These are phyloP conservation scores for Megamerina dolium DNA, from an alignment of 2,888 invertebrate genomes.

Conservation along the genomic window DNA sequence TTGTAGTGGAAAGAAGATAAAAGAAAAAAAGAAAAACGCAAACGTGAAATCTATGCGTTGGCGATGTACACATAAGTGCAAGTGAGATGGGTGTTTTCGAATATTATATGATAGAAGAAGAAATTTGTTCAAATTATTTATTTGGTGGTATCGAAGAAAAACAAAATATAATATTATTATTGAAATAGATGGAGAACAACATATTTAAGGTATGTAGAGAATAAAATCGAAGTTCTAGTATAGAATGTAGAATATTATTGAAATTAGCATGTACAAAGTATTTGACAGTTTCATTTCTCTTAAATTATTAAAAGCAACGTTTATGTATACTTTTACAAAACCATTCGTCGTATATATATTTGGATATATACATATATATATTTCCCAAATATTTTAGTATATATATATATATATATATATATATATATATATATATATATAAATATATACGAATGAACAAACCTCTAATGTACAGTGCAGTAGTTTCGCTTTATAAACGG, in stretches of 20 bases:
- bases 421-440: slow-evolving; percentile 24
- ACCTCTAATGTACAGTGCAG: background rate
- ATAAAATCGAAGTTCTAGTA: background rate
- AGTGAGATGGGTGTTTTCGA: slow-evolving; percentile 26
- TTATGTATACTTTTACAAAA: too few relatives aligned
- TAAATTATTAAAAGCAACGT: too few relatives aligned
- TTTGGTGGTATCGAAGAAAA: background rate
- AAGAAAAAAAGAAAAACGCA: background rate
- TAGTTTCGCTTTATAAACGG: background rate
- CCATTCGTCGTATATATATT: too few relatives aligned
- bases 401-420: slow-evolving; percentile 3
- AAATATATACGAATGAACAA: slow-evolving; percentile 18
- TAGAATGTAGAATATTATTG: too few relatives aligned
- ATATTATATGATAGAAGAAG: background rate
- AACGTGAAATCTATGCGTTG: too few relatives aligned
- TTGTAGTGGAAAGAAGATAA: background rate
- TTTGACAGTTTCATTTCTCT: too few relatives aligned
- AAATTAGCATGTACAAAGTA: too few relatives aligned
- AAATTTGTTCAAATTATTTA: background rate
- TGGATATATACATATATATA: slow-evolving; percentile 11
- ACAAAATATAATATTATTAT: background rate
- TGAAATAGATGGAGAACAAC: background rate
- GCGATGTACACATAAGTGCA: slow-evolving; percentile 22
- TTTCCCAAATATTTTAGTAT: slow-evolving; percentile 4
- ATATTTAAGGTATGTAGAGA: background rate